Conservation (phyloP, 2,888 invertebrate species). For the Bellardia bayeri region DNA sequence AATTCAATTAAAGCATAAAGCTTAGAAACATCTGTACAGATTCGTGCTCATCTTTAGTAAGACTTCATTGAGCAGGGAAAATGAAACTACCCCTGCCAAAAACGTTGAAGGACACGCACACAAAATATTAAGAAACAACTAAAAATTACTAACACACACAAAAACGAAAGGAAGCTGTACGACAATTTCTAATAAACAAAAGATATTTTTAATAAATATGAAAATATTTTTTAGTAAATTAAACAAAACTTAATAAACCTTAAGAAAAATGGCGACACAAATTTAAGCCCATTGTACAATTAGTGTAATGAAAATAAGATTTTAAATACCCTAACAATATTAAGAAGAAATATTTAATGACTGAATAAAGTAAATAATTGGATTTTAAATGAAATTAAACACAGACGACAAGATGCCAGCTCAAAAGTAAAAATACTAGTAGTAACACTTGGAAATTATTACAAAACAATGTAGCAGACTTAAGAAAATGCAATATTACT, state of each 20-base stretch:
- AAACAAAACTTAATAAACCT: conserved; percentile 12
- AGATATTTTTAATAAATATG: conserved; percentile 23
- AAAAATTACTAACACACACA: not conserved
- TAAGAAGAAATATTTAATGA: conserved; percentile 38
- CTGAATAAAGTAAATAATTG: conserved; percentile 57
- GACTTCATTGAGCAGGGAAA: conserved; percentile 53
- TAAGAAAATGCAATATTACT: not conserved
- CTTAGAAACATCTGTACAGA: conserved; percentile 53
- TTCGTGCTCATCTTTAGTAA: conserved; percentile 48
- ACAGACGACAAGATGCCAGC: not conserved
- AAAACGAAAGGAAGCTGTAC: conserved; percentile 18
- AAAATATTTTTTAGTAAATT: conserved; percentile 1
- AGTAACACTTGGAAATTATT: conserved; percentile 51
- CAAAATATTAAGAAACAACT: not conserved
- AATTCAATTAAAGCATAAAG: conserved; percentile 59
- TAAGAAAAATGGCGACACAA: not conserved
- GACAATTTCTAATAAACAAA: conserved; percentile 8
- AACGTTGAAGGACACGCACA: conserved; percentile 3
- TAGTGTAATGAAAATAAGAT: conserved; percentile 57
- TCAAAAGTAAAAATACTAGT: conserved; percentile 2
- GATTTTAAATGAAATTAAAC: conserved; percentile 46
- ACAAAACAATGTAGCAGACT: conserved; percentile 8
- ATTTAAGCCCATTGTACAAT: conserved; percentile 47
- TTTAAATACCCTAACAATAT: conserved; percentile 25
- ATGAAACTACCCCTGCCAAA: conserved; percentile 11